Conservation (phyloP, 2,797 vertebrate species). For the Muscicapa striata region DNA sequence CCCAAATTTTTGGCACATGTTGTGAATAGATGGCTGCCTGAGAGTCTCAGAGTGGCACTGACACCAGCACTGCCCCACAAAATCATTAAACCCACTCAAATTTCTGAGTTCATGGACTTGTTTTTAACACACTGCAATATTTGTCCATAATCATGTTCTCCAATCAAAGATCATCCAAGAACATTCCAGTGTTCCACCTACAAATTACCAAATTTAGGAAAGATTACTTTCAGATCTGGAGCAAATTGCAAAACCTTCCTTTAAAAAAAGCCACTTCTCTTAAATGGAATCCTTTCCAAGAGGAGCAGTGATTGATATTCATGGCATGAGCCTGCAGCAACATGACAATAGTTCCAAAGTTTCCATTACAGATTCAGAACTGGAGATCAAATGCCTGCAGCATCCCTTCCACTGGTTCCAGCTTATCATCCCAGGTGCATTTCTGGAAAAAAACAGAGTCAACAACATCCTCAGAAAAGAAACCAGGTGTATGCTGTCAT, state of each 20-base stretch:
- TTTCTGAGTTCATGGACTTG: neutral
- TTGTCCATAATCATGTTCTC: neutral
- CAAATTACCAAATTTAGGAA: neutral
- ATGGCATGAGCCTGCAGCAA: neutral
- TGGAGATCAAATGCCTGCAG: constrained; percentile 4
- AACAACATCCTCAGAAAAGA: neutral
- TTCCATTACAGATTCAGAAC: neutral
- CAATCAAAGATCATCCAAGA: neutral
- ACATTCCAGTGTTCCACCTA: too few species aligned
- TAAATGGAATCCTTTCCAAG: neutral
- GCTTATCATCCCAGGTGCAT: neutral
- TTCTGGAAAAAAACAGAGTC: neutral
- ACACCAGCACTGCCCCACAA: neutral
- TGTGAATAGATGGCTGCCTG: neutral
- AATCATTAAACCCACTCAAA: neutral
- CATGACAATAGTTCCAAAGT: neutral
- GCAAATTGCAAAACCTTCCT: neutral
- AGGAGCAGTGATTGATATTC: neutral
- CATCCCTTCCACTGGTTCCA: neutral
- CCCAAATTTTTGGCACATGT: neutral
- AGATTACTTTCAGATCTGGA: neutral
- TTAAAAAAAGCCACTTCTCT: neutral
- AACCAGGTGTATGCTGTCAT: neutral
- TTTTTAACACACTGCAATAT: neutral
- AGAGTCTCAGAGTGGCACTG: neutral